Base-by-base conservation (phyloP, 2,797 vertebrate species). In the Sandelia bainsii region DNA sequence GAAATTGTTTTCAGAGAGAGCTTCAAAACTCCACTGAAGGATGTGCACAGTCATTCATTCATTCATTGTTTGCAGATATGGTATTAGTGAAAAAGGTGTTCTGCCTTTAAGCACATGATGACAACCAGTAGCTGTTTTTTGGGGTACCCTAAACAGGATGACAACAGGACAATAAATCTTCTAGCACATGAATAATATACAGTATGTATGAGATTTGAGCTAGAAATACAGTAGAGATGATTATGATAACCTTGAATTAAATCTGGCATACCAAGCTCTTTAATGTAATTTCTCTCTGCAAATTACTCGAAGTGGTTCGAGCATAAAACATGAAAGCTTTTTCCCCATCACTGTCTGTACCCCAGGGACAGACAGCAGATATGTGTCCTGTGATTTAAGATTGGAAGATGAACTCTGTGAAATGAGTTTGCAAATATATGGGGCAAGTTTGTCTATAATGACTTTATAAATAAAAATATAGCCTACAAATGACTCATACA, bases 1-100 rank as follows among this genome's bases (percentile, higher is more conserved):
- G 49, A 44, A 60, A 69, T 54, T 67, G 56, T 60, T 62, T 54
- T 46, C 54, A 23, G 32, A 66, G 45, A 53, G 10, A 0, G 22
- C 56, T 74, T 72, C 68, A 1, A n/a, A 71, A 73, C 45, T 25
- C 48, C 7, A 13, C 71, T 77, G 48, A 66, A 66, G 65, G 42
- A 64, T 79, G 22, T 60, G 8, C 19, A n/a, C 40, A 60, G 25
- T 56, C 34, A 64, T 46, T 62, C 42, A 75, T 46, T 72, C 1
- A n/a, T n/a, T n/a, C n/a, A n/a, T n/a, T n/a, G n/a, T n/a, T 46
- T 37, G n/a, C 14, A 68, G 44, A 68, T 40, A n/a, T 5, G 11
- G 13, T 20, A 20, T 64, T 27, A 29, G 19, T 22, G 16, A 23
- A 14, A 45, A 17, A 46, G 9, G 19, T 22, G 13, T 32, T 11